phyloP scores from a whole-genome alignment of 2,888 invertebrate species.

The Caenorhabditis panamensis region DNA sequence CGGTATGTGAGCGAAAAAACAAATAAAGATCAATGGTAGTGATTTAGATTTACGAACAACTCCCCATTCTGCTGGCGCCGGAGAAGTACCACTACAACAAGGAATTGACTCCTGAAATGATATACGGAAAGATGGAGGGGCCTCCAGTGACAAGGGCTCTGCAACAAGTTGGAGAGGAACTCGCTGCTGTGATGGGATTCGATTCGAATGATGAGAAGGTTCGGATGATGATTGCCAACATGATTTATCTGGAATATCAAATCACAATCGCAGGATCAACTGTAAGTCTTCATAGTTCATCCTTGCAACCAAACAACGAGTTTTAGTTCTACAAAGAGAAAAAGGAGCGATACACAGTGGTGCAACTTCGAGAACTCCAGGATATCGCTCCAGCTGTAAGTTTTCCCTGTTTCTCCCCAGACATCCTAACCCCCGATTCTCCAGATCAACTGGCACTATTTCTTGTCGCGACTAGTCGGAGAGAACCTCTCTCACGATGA shows the following conservation, averaged over 20 bases:
- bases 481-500: slow-evolving; percentile 51
- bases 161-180: slow-evolving; percentile 59
- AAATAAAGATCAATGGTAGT: too few species aligned
- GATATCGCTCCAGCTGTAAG: slow-evolving; percentile 61
- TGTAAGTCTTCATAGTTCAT: slow-evolving; percentile 25
- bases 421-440: slow-evolving; percentile 9
- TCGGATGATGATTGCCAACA: slow-evolving; percentile 62
- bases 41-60: slow-evolving; percentile 66
- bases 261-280: slow-evolving; percentile 63
- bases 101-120: slow-evolving; percentile 60
- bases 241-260: slow-evolving; percentile 67
- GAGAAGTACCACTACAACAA: slow-evolving; percentile 54
- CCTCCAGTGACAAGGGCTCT: slow-evolving; percentile 52
- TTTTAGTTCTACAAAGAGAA: slow-evolving; percentile 60
- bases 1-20: slow-evolving; percentile 37
- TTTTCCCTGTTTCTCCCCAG: background rate
- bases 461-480: slow-evolving; percentile 59
- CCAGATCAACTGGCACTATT: slow-evolving; percentile 68
- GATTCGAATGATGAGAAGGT: slow-evolving; percentile 50
- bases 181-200: slow-evolving; percentile 58
- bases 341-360: slow-evolving; percentile 63
- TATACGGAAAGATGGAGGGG: slow-evolving; percentile 48
- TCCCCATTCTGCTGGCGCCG: slow-evolving; percentile 59
- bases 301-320: too few species aligned
- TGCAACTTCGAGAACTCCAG: slow-evolving; percentile 59